phyloP scores from a whole-genome alignment of 2,888 invertebrate species.

The Cremastobaeus sp. region DNA sequence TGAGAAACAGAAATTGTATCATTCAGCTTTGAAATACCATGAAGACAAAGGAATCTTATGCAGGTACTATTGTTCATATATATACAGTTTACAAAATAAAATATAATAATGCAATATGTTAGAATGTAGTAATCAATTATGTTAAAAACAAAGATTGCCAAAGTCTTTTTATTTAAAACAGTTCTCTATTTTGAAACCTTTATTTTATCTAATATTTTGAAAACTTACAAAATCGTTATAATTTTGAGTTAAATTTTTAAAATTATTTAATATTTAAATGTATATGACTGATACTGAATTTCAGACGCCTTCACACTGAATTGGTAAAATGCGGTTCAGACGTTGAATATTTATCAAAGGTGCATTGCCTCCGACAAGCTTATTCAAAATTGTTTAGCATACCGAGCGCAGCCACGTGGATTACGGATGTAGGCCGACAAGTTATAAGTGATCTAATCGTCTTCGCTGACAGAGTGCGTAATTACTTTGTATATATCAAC shows the following conservation, averaged over 20 bases:
- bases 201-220: no score
- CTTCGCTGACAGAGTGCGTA: constrained; percentile 88
- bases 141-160: no score
- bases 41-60: constrained; percentile 86
- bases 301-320: constrained; percentile 89
- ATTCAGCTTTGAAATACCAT: constrained; percentile 89
- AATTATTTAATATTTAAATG: no score
- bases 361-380: constrained; percentile 94
- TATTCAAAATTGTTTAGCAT: constrained; percentile 88
- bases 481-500: constrained; percentile 38
- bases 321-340: constrained; percentile 93
- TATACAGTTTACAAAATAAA: no score
- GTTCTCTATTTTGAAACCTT: no score
- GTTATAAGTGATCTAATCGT: constrained; percentile 92
- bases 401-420: constrained; percentile 87
- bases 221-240: no score
- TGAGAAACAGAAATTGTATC: constrained; percentile 90
- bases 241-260: no score
- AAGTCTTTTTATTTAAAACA: no score
- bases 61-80: constrained; percentile 79
- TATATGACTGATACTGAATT: no score
- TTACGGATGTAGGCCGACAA: constrained; percentile 91
- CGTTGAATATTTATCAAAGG: constrained; percentile 96
- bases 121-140: no score
- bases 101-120: no score